A percentile compares a stretch with the other conserved stretches of the same genome.
Conservation (phyloP, 2,113 vertebrate genomes). For the Todiramphus saurophagus region DNA sequence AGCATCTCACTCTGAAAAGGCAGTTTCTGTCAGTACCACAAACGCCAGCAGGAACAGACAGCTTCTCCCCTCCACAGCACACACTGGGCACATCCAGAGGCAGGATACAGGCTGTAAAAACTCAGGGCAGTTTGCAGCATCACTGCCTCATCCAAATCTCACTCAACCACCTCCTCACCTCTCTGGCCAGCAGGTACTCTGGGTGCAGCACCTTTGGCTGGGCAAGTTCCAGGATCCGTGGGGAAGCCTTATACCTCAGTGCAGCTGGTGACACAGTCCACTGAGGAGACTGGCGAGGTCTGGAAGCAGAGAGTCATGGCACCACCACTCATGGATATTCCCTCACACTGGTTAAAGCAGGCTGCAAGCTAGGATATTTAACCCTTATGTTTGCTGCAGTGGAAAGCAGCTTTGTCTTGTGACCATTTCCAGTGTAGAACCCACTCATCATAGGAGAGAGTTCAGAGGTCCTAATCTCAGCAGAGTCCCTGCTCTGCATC, state of each 20-base stretch:
- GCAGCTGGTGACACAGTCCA: background rate
- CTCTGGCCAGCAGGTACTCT: constrained; percentile 28
- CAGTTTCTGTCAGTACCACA: background rate
- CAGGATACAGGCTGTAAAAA: background rate
- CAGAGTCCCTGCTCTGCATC: background rate
- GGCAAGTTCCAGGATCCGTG: constrained; percentile 51
- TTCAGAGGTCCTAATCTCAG: background rate
- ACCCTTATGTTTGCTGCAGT: background rate
- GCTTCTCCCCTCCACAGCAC: background rate
- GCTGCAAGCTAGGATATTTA: background rate
- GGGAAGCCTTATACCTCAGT: constrained; percentile 31
- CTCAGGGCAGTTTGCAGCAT: background rate
- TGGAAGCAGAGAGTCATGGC: constrained; percentile 26
- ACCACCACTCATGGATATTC: background rate
- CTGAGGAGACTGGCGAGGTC: background rate
- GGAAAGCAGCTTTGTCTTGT: background rate
- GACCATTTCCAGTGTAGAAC: background rate
- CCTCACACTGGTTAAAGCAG: background rate
- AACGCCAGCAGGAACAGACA: background rate
- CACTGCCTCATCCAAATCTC: background rate
- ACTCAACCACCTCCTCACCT: constrained; percentile 38
- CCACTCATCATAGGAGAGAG: background rate
- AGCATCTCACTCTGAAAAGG: background rate
- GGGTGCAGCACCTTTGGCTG: constrained; percentile 31
- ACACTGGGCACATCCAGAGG: background rate